Percentiles rank a stretch among this genome's conserved stretches.
These are phyloP conservation scores for Xenopus petersii DNA, from an alignment of 2,797 vertebrate species.

Conservation along the genomic window DNA sequence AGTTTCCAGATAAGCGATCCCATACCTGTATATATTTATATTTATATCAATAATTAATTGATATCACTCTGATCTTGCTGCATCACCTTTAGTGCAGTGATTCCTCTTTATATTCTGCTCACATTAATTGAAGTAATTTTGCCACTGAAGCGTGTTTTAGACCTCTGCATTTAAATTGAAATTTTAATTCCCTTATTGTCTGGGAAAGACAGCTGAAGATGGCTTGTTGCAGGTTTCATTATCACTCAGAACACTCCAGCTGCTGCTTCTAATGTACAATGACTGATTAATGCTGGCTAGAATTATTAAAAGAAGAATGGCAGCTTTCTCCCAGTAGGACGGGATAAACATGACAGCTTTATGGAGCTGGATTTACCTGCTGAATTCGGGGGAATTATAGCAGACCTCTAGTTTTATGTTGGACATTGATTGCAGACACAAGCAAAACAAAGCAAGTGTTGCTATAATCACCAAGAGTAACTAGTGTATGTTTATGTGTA, in stretches of 20 bases:
- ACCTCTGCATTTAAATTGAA: constrained; percentile 83
- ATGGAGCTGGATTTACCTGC: constrained; percentile 51
- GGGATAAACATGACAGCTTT: constrained; percentile 61
- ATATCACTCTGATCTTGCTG: constrained; percentile 66
- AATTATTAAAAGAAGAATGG: constrained; percentile 69
- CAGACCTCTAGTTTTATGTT: constrained; percentile 31
- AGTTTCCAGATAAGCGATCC: too few relatives aligned
- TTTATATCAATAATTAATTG: constrained; percentile 46
- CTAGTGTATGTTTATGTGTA: constrained; percentile 8
- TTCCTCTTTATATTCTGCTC: constrained; percentile 72
- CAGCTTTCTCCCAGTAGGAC: constrained; percentile 58
- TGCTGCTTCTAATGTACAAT: constrained; percentile 72
- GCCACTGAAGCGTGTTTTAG: constrained; percentile 75
- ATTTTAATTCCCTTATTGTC: constrained; percentile 83
- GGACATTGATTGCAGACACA: constrained; percentile 10
- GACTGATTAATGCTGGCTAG: constrained; percentile 70
- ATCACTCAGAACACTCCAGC: constrained; percentile 77
- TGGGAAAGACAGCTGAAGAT: constrained; percentile 71
- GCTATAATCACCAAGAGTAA: too few relatives aligned
- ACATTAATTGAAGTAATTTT: constrained; percentile 83
- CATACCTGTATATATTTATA: too few relatives aligned
- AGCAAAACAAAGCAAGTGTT: background rate
- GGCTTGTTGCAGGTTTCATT: constrained; percentile 80
- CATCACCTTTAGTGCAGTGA: constrained; percentile 63
- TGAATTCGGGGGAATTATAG: constrained; percentile 31